Percentiles rank a stretch among this genome's conserved stretches.
Conservation (phyloP, 2,113 vertebrate species). For the Pterocles burchelli region DNA sequence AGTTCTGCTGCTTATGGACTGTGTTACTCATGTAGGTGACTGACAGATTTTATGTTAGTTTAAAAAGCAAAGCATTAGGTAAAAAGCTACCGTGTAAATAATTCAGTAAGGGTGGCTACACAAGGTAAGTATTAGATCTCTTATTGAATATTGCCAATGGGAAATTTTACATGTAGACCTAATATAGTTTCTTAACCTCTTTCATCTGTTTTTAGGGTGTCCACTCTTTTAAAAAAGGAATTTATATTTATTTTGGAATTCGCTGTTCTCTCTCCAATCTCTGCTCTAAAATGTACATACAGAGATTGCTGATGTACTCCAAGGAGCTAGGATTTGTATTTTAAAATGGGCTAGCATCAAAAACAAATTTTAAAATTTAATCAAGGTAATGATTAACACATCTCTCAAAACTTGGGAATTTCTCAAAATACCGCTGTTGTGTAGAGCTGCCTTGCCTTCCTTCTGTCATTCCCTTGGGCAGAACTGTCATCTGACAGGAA, state of each 20-base stretch:
- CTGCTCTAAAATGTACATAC: not conserved
- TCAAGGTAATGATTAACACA: not conserved
- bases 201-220: not conserved
- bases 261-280: not conserved
- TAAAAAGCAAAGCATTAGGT: not conserved
- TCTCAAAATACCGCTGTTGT: not conserved
- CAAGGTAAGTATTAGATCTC: not conserved
- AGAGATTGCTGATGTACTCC: not conserved
- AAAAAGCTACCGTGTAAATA: not conserved
- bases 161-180: not conserved
- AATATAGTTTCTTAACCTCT: not conserved
- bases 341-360: not conserved
- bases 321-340: not conserved
- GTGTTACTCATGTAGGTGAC: not conserved
- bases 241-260: not conserved
- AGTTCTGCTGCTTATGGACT: not conserved
- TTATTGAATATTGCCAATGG: not conserved
- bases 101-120: not conserved
- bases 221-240: not conserved
- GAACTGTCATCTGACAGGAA: not conserved
- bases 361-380: not conserved
- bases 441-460: not conserved
- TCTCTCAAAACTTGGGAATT: not conserved
- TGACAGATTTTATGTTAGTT: not conserved
- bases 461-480: not conserved